Evolutionary conservation across 2,888 invertebrate genomes (phyloP), one percentile per base, ranked within the genome.

Genomic region (Drosophila macrothrix): DNA sequence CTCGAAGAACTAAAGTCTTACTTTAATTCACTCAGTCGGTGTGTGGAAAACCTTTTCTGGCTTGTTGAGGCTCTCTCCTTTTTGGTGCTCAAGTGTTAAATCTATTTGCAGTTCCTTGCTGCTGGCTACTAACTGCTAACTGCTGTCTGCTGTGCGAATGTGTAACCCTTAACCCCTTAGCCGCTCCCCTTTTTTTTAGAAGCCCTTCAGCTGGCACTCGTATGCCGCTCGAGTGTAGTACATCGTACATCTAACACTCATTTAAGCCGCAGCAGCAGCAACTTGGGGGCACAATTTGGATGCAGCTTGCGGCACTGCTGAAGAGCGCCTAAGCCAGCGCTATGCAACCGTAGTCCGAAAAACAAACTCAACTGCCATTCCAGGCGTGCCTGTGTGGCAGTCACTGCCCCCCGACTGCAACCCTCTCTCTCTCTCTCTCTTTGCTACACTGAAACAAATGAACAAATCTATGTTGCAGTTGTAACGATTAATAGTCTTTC

Each of bases 321-420:
- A 12, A 2, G 50, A 14, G 43, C 60, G 75, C 76, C 72, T 76
- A 80, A 77, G 77, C 73, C 77, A 67, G 49, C 65, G 73, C 73
- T 80, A 63, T 74, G 59, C 74, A 35, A 52, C 46, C 49, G 54
- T 62, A 71, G 74, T 72, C 80, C 72, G 68, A 83, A 80, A 80
- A 83, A 83, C 83, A 80, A 80, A 82, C 78, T 73, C 68, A 68
- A 58, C 78, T 76, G 54, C 61, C 73, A 88, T 81, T 73, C 83
- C 74, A 67, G 73, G 86, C 86, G 53, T 80, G 78, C 71, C 73
- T 39, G 59, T 73, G 53, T 65, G 58, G 64, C 62, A 43, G 62
- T 16, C 50, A 56, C 52, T 49, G 10, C 28, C 53, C 25, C 12
- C 37, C 50, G 1, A 28, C 37, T 2, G 22, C 25, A 16, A 16